A percentile compares a stretch with the other conserved stretches of the same genome.
These are phyloP conservation scores for Mixornis gularis DNA, from an alignment of 2,113 vertebrate genomes.

Conservation along the genomic window DNA sequence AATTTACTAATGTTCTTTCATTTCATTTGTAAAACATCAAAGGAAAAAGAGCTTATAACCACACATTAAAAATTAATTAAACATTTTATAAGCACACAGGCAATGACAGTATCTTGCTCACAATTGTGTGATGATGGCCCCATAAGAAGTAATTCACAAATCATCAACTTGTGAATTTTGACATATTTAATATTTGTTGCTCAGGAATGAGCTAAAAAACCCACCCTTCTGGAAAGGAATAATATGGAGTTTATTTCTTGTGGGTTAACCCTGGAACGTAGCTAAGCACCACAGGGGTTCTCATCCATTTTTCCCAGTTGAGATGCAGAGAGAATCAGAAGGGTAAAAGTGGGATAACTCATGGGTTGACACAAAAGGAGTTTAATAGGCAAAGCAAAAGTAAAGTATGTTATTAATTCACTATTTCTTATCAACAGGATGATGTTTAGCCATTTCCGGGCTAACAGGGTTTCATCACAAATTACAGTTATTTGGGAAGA, in stretches of 20 bases:
- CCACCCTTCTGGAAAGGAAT: background rate
- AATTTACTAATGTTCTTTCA: background rate
- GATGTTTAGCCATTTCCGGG: background rate
- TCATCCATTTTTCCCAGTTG: background rate
- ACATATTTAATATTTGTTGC: background rate
- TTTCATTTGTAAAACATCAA: constrained; percentile 13
- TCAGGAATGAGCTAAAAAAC: background rate
- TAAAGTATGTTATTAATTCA: background rate
- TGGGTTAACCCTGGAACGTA: background rate
- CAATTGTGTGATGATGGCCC: background rate
- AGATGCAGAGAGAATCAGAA: background rate
- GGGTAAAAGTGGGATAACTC: background rate
- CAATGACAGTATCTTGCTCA: background rate
- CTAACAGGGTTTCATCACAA: background rate
- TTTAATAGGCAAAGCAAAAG: background rate
- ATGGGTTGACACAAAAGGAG: background rate
- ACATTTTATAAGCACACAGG: background rate
- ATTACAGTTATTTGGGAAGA: background rate
- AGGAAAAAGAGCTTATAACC: background rate
- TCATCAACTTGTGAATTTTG: background rate
- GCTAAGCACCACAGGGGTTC: background rate
- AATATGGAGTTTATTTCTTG: background rate
- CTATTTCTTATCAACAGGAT: background rate
- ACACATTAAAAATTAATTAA: background rate
- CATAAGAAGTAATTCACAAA: background rate